A percentile compares a stretch with the other conserved stretches of the same genome.
Conservation (phyloP, 1,140 invertebrate genomes). For the Cherax destructor region DNA sequence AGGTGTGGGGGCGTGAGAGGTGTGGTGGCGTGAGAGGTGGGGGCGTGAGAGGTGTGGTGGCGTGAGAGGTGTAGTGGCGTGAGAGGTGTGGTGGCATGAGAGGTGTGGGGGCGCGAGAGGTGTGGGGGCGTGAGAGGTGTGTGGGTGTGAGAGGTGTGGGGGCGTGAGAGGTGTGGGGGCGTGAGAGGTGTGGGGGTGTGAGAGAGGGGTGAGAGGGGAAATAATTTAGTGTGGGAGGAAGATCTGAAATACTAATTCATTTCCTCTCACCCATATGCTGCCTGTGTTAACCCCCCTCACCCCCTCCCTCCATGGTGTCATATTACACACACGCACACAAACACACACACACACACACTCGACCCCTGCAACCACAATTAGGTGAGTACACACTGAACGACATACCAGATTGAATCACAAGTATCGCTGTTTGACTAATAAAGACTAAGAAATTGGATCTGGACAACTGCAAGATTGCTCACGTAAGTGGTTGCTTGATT, state of each 20-base stretch:
- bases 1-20: not conserved
- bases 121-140: no score
- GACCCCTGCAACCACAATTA: not conserved
- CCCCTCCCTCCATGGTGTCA: no score
- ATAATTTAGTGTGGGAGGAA: not conserved
- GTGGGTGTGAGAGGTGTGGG: no score
- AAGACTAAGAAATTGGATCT: no score
- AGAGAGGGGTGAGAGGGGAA: not conserved
- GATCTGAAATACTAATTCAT: not conserved
- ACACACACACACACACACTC: slow-evolving; percentile 34
- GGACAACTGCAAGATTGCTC: no score
- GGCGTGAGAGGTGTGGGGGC: not conserved
- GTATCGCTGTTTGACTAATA: no score
- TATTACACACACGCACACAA: slow-evolving; percentile 1
- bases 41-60: not conserved
- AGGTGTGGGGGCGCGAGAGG: no score
- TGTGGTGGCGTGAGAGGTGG: not conserved
- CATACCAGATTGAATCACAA: not conserved
- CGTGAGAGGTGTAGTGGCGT: no score
- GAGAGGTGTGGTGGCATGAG: not conserved
- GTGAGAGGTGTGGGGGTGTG: no score
- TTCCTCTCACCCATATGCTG: not conserved
- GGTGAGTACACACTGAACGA: no score
- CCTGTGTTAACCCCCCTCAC: no score
- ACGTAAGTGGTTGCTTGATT: no score